Evolutionary conservation across 2,797 vertebrate genomes (phyloP).

Genomic region (Rhinophrynus dorsalis): DNA sequence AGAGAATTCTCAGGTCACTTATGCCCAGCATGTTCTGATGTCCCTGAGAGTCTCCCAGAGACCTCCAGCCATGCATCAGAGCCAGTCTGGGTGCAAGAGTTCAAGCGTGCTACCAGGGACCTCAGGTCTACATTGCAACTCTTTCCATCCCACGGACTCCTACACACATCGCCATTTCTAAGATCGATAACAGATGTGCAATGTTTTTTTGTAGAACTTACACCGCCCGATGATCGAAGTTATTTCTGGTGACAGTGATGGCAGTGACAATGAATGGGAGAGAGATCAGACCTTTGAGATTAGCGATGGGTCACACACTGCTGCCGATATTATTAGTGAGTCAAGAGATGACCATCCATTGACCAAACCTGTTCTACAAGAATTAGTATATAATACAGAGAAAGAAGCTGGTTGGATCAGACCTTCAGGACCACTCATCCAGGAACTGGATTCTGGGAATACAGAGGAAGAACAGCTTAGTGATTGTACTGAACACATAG

Average conservation of each 20-base stretch:
- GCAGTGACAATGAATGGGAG: conserved; percentile 51
- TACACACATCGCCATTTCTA: too few relatives aligned
- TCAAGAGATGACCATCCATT: conserved; percentile 15
- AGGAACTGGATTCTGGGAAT: conserved; percentile 52
- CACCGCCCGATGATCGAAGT: conserved; percentile 75
- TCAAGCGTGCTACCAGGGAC: too few relatives aligned
- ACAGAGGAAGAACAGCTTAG: not conserved
- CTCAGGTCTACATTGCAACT: too few relatives aligned
- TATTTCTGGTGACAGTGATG: conserved; percentile 62
- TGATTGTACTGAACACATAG: not conserved
- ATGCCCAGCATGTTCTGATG: too few relatives aligned
- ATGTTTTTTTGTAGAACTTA: conserved; percentile 50
- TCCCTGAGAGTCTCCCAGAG: too few relatives aligned
- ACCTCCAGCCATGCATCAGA: too few relatives aligned
- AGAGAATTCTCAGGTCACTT: too few relatives aligned
- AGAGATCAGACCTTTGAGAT: conserved; percentile 22
- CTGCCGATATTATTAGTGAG: conserved; percentile 45
- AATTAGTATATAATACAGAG: conserved; percentile 26
- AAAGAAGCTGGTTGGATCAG: not conserved
- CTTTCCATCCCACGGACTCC: too few relatives aligned
- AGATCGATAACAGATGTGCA: not conserved
- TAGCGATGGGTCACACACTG: conserved; percentile 10
- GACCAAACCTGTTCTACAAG: conserved; percentile 38
- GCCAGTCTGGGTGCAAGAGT: too few relatives aligned
- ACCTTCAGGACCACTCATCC: conserved; percentile 50